phyloP scores from a whole-genome alignment of 2,888 invertebrate species.

The Sialis lutaria region DNA sequence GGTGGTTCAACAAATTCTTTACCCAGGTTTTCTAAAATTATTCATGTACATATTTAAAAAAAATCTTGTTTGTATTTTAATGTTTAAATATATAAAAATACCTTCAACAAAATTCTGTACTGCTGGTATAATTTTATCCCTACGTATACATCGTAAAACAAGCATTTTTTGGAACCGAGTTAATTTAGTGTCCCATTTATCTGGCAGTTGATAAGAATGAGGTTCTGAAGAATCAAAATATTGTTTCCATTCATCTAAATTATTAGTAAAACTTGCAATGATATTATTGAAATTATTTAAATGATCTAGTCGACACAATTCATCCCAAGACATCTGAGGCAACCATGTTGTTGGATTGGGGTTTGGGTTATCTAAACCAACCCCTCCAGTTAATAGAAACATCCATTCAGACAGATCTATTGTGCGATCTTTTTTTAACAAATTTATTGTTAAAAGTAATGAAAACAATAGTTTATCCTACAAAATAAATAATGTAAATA shows the following conservation, averaged over 20 bases:
- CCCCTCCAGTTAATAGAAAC: slow-evolving; percentile 76
- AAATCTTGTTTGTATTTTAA: not conserved
- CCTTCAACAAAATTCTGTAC: slow-evolving; percentile 52
- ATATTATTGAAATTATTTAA: slow-evolving; percentile 40
- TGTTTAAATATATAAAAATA: slow-evolving; percentile 13
- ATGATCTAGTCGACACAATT: slow-evolving; percentile 46
- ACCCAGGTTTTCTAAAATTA: slow-evolving; percentile 46
- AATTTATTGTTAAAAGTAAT: slow-evolving; percentile 54
- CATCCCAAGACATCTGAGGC: slow-evolving; percentile 56
- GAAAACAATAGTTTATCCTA: slow-evolving; percentile 85
- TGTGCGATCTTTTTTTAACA: slow-evolving; percentile 38
- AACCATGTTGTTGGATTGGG: slow-evolving; percentile 56
- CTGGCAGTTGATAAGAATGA: slow-evolving; percentile 50
- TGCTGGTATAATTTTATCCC: slow-evolving; percentile 74
- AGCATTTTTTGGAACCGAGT: slow-evolving; percentile 56
- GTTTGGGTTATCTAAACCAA: slow-evolving; percentile 57
- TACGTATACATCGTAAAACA: slow-evolving; percentile 63
- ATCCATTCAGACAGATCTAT: slow-evolving; percentile 55
- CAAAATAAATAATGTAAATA: slow-evolving; percentile 8
- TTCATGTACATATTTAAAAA: not conserved
- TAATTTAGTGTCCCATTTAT: slow-evolving; percentile 46
- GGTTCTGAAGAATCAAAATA: slow-evolving; percentile 63
- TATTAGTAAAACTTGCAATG: slow-evolving; percentile 38
- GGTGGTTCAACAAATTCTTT: slow-evolving; percentile 73
- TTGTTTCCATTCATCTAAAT: slow-evolving; percentile 46